A percentile compares a stretch with the other conserved stretches of the same genome.
These are phyloP conservation scores for Spisula solida DNA, from an alignment of 2,888 invertebrate genomes.

Conservation along the genomic window DNA sequence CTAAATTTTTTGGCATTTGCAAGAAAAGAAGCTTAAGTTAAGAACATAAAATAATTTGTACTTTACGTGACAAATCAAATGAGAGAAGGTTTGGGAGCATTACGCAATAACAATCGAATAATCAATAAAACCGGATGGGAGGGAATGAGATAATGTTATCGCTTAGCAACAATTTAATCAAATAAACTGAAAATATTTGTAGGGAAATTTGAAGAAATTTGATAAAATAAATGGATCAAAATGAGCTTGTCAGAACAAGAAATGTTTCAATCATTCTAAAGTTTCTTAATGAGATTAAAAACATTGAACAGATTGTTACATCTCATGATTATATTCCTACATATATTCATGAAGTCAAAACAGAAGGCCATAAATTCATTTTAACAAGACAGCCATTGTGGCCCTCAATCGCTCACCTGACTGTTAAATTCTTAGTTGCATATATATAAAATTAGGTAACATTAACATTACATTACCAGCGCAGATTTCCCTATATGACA, in stretches of 20 bases:
- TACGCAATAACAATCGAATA: not conserved
- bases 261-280: not conserved
- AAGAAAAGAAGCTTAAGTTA: not conserved
- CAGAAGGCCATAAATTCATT: no score
- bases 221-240: not conserved
- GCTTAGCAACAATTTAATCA: slow-evolving; percentile 17
- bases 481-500: no score
- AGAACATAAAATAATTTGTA: not conserved
- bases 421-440: no score
- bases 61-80: not conserved
- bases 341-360: no score
- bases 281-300: no score
- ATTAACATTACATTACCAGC: no score
- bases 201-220: slow-evolving; percentile 10
- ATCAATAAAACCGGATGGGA: not conserved
- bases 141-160: not conserved
- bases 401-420: no score
- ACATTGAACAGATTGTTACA: no score
- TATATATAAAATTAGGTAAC: no score
- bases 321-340: no score
- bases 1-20: not conserved
- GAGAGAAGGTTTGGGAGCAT: not conserved
- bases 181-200: slow-evolving; percentile 2
- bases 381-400: no score
- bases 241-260: not conserved